A percentile compares a stretch with the other conserved stretches of the same genome.
phyloP scores from a whole-genome alignment of 2,797 vertebrate species.

The Zalophus californianus region DNA sequence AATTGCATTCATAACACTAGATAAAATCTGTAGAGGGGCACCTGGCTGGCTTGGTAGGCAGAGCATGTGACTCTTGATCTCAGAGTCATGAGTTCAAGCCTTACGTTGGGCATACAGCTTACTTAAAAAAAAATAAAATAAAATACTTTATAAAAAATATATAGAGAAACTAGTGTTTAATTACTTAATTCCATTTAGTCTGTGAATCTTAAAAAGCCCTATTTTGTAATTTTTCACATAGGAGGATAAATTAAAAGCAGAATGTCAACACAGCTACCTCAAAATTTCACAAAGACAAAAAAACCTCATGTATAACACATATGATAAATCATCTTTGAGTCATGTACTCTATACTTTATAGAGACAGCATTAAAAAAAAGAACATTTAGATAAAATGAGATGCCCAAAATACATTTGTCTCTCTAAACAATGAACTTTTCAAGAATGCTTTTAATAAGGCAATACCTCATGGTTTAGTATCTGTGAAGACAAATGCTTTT shows the following conservation, averaged over 20 bases:
- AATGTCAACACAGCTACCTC: background rate
- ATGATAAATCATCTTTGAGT: background rate
- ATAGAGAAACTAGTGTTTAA: background rate
- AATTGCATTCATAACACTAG: background rate
- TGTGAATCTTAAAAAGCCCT: background rate
- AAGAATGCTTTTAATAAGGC: background rate
- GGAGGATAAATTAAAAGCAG: background rate
- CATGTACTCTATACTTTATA: background rate
- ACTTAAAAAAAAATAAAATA: background rate
- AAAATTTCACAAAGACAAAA: background rate
- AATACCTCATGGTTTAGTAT: background rate
- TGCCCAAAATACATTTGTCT: background rate
- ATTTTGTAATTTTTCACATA: background rate
- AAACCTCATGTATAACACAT: background rate
- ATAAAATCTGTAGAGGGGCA: background rate
- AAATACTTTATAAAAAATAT: background rate
- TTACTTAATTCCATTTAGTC: slow-evolving; percentile 1
- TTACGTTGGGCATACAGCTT: background rate
- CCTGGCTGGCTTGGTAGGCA: background rate
- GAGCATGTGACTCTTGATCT: background rate
- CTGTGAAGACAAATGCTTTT: background rate
- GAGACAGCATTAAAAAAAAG: background rate
- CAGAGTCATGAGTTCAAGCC: background rate
- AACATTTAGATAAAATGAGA: background rate
- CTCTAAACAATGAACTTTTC: background rate